Percentiles rank a stretch among this genome's conserved stretches.
These are phyloP conservation scores for Aegypius monachus DNA, from an alignment of 2,113 vertebrate species.

Conservation along the genomic window DNA sequence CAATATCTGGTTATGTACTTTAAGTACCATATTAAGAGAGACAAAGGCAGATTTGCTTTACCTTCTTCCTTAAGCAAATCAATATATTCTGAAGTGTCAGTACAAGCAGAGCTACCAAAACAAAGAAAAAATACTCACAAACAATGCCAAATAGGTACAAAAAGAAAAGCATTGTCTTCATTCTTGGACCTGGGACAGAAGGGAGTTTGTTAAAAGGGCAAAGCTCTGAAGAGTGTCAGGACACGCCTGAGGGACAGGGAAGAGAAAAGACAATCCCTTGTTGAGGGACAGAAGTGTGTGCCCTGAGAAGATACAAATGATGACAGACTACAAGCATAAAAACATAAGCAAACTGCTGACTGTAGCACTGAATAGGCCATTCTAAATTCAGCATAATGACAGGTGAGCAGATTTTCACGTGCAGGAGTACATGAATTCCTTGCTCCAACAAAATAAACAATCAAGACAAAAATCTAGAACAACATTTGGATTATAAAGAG, in stretches of 20 bases:
- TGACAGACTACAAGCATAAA: background rate
- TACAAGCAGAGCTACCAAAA: background rate
- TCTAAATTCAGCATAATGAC: background rate
- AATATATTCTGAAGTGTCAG: background rate
- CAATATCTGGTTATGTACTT: background rate
- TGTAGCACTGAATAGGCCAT: background rate
- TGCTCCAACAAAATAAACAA: background rate
- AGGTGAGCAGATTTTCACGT: background rate
- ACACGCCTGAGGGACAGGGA: background rate
- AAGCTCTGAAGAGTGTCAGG: background rate
- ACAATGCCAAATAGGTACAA: background rate
- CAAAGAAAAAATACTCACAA: background rate
- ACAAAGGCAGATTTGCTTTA: background rate
- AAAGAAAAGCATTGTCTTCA: background rate
- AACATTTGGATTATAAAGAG: background rate
- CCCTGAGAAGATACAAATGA: background rate
- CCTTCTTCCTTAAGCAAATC: background rate
- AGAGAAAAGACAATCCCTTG: background rate
- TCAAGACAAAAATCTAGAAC: background rate
- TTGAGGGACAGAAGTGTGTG: background rate
- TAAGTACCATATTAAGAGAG: background rate
- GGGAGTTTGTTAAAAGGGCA: background rate
- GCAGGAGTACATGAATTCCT: background rate
- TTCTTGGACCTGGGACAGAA: background rate
- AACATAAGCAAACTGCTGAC: background rate